A percentile compares a stretch with the other conserved stretches of the same genome.
Conservation (phyloP, 2,888 invertebrate species). For the Patella pellucida region DNA sequence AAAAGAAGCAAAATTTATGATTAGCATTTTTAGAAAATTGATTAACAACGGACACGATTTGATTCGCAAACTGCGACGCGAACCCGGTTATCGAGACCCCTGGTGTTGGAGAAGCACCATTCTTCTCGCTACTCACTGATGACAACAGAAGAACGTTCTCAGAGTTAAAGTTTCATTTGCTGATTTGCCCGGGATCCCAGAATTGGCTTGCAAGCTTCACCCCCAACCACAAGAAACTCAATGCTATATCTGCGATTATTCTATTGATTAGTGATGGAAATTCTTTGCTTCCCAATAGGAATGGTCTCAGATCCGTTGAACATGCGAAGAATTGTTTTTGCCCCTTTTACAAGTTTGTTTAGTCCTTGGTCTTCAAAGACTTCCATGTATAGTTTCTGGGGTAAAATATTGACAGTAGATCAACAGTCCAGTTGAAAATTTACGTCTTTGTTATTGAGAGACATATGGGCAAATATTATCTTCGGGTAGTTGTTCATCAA, state of each 20-base stretch:
- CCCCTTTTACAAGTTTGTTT: slow-evolving; percentile 15
- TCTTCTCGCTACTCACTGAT: too few relatives aligned
- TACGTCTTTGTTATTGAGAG: slow-evolving; percentile 4
- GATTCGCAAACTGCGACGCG: too few relatives aligned
- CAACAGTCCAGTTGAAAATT: slow-evolving; percentile 39
- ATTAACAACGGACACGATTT: too few relatives aligned
- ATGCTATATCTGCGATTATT: slow-evolving; percentile 15
- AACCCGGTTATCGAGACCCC: too few relatives aligned
- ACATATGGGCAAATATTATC: not conserved
- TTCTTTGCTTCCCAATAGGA: slow-evolving; percentile 29
- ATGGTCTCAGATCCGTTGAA: slow-evolving; percentile 30
- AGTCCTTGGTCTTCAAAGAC: not conserved
- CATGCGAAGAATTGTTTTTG: slow-evolving; percentile 26
- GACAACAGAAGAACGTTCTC: slow-evolving; percentile 13
- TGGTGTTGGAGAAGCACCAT: too few relatives aligned
- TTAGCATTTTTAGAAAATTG: too few relatives aligned
- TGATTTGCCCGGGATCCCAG: slow-evolving; percentile 22
- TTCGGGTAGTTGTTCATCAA: not conserved
- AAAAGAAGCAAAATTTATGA: too few relatives aligned
- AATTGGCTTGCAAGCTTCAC: slow-evolving; percentile 20
- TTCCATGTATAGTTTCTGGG: not conserved
- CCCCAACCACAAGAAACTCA: slow-evolving; percentile 19
- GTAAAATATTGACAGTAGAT: slow-evolving; percentile 32
- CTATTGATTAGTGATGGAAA: slow-evolving; percentile 22
- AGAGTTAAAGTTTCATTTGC: slow-evolving; percentile 19